Percentiles rank a stretch among this genome's conserved stretches.
Conservation (phyloP, 2,888 invertebrate species). For the Tenodera sinensis region DNA sequence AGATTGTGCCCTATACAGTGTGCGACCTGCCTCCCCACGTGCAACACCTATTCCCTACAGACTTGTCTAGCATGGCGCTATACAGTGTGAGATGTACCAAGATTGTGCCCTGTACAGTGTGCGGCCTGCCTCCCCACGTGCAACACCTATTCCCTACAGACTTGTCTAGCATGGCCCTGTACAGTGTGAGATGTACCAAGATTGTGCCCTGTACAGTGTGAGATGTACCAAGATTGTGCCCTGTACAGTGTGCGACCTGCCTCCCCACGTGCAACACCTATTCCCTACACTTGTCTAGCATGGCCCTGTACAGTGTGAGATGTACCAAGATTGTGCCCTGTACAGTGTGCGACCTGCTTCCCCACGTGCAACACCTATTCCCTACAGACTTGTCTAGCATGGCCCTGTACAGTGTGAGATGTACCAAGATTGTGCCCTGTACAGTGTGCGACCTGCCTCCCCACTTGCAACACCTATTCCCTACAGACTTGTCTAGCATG, state of each 20-base stretch:
- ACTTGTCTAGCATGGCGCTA: not conserved
- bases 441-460: not conserved
- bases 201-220: not conserved
- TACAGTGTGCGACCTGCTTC: not conserved
- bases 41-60: too few relatives aligned
- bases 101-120: not conserved
- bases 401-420: not conserved
- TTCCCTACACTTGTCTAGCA: not conserved
- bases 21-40: too few relatives aligned
- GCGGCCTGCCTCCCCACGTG: not conserved
- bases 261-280: not conserved
- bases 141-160: not conserved
- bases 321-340: not conserved
- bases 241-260: not conserved
- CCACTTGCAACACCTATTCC: too few relatives aligned
- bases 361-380: slow-evolving; percentile 1
- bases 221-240: not conserved
- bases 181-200: not conserved
- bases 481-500: not conserved
- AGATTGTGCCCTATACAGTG: too few relatives aligned
- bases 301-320: not conserved
- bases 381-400: not conserved
- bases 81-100: not conserved
- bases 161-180: too few relatives aligned
- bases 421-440: not conserved